Evolutionary conservation across 2,888 invertebrate species (phyloP).

Genomic region (Lumbricus terrestris): DNA sequence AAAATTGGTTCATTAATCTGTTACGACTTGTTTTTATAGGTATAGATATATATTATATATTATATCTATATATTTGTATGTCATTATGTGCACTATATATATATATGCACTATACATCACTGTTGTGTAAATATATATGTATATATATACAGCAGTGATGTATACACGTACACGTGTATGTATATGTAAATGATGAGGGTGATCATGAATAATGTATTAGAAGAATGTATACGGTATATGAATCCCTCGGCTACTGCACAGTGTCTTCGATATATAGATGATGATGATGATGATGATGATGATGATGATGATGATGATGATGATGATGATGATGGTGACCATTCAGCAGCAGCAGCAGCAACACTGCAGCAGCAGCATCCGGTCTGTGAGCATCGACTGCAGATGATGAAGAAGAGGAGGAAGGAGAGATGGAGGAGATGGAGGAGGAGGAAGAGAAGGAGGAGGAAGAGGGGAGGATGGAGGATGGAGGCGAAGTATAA

Average conservation of each 20-base stretch:
- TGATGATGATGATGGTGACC: neutral
- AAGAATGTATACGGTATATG: neutral
- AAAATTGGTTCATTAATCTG: too few relatives aligned
- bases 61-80: too few relatives aligned
- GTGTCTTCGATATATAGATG: too few relatives aligned
- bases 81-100: too few relatives aligned
- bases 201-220: neutral
- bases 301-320: too few relatives aligned
- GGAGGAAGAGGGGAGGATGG: neutral
- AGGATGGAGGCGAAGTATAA: neutral
- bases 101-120: too few relatives aligned
- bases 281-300: too few relatives aligned
- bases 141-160: neutral
- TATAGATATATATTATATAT: too few relatives aligned
- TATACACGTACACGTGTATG: neutral
- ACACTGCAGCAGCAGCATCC: neutral
- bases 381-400: neutral
- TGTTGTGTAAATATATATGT: neutral
- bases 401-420: neutral
- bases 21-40: too few relatives aligned
- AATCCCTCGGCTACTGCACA: neutral
- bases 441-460: neutral
- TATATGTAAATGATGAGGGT: neutral
- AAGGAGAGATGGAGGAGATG: too few relatives aligned
- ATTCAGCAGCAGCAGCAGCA: neutral